Evolutionary conservation across 2,888 invertebrate genomes (phyloP).

Genomic region (Tetramorium bicarinatum): DNA sequence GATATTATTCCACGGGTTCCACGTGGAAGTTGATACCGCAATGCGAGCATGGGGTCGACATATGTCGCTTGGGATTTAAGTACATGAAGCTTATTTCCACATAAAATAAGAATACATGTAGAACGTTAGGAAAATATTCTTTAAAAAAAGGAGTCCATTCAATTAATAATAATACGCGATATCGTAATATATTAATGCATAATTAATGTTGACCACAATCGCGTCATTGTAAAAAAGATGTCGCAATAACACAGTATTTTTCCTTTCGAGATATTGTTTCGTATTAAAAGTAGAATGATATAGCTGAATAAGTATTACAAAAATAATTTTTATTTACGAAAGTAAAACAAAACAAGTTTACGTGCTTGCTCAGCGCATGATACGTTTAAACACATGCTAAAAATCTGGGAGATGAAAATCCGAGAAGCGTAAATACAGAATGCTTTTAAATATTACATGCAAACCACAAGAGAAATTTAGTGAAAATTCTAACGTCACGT

Average conservation of each 20-base stretch:
- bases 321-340: conserved; percentile 22
- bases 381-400: conserved; percentile 29
- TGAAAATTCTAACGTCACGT: not conserved
- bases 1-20: conserved; percentile 7
- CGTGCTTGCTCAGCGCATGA: conserved; percentile 8
- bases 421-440: conserved; percentile 24
- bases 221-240: not conserved
- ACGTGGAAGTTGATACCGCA: conserved; percentile 21
- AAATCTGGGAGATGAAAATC: conserved; percentile 21
- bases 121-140: not conserved
- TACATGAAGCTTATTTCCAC: conserved; percentile 28
- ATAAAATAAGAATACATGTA: conserved; percentile 9
- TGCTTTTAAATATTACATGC: conserved; percentile 17
- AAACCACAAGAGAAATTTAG: conserved; percentile 10
- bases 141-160: not conserved
- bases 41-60: conserved; percentile 2
- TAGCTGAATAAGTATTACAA: not conserved
- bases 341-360: conserved; percentile 23
- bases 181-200: not conserved
- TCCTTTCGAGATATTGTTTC: not conserved
- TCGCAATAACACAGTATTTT: not conserved
- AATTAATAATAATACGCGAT: not conserved
- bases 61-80: conserved; percentile 8
- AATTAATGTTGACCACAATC: not conserved
- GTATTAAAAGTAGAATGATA: not conserved